Evolutionary conservation across 2,888 invertebrate species (phyloP).

Genomic region (Cantharis lateralis): DNA sequence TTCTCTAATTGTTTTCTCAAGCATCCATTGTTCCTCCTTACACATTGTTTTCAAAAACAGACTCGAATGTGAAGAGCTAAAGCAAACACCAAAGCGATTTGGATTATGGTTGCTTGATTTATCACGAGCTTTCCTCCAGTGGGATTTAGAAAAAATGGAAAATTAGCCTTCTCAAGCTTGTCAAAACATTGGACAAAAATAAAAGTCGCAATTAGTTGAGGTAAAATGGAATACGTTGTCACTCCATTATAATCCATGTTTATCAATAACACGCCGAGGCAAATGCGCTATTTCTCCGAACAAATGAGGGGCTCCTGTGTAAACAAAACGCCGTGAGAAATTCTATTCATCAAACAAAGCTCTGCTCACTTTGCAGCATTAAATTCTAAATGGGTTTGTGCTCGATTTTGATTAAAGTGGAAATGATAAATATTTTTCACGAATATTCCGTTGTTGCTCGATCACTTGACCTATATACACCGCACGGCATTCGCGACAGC

Average conservation of each 20-base stretch:
- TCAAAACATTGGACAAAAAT: conserved; percentile 18
- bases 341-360: conserved; percentile 27
- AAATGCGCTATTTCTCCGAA: conserved; percentile 21
- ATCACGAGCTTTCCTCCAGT: not conserved
- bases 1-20: conserved; percentile 33
- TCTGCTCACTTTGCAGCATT: conserved; percentile 28
- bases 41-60: conserved; percentile 39
- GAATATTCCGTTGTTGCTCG: not conserved
- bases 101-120: not conserved
- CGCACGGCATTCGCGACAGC: not conserved
- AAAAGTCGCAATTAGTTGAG: conserved; percentile 34
- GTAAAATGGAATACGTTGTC: conserved; percentile 32
- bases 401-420: conserved; percentile 15
- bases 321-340: conserved; percentile 32
- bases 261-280: conserved; percentile 40
- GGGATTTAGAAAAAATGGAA: not conserved
- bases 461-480: not conserved
- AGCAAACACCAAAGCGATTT: conserved; percentile 29
- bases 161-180: not conserved
- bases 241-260: conserved; percentile 44
- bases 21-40: conserved; percentile 36
- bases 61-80: conserved; percentile 33
- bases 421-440: conserved; percentile 3
- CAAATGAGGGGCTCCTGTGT: conserved; percentile 29
- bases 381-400: conserved; percentile 23